Base-by-base conservation (phyloP, 2,113 vertebrate genomes). In the Campylomormyrus tamandua region DNA sequence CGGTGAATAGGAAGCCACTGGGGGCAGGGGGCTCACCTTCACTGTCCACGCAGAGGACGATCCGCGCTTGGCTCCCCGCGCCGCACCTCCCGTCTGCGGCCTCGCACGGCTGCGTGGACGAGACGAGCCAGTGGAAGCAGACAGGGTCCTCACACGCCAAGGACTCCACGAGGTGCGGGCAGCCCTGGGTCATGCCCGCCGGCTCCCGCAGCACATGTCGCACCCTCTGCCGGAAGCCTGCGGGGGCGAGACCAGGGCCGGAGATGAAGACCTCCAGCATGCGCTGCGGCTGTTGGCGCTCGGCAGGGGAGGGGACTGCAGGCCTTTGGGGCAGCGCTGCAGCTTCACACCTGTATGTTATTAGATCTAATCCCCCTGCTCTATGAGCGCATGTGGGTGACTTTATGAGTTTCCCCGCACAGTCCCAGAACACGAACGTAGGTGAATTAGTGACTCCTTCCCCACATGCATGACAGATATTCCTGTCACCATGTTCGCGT, bases 151-250 rank as follows among this genome's bases (percentile, higher is more conserved):
- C 96, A 46, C 97, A 98, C 0, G 95, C 96, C 88, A 97, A 90
- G 24, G 95, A 94, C 88, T 98, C 97, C 11, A 93, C 90, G 86
- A 97, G 86, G 45, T 97, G 97, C 0, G 96, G 96, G 90, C 97
- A 97, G 0, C 24, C 92, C 0, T 94, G 92, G 0, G 31, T 11
- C 5, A 92, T 91, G 31, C 93, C 95, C 0, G 92, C 93, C 0
- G 95, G 90, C 88, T 97, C 96, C 70, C 94, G 91, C 0, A 96
- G 21, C 62, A 97, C 93, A 11, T 95, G 94, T n/a, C 97, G 96
- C 24, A 90, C 93, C 84, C 97, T 96, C 91, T 94, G 94, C 93
- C 91, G 96, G 91, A 97, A 97, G 74, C 97, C 97, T 97, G 91
- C 15, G 87, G 70, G 35, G 21, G 42, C 4, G 3, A 27, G 21